Percentiles rank a stretch among this genome's conserved stretches.
Evolutionary conservation across 2,113 vertebrate genomes (phyloP).

Genomic region (Pavo muticus): DNA sequence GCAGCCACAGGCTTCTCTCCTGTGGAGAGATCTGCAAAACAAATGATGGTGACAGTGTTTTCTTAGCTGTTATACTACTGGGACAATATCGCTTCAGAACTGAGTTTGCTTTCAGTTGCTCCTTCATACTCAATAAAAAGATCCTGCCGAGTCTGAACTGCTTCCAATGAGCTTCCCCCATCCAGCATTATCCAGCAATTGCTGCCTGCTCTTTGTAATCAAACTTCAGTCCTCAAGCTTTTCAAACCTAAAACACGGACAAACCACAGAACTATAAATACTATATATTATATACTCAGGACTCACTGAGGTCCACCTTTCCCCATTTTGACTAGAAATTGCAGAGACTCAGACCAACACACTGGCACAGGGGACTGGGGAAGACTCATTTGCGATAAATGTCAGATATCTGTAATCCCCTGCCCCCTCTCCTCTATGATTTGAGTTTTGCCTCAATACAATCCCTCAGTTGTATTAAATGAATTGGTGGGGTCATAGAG

Average conservation of each 20-base stretch:
- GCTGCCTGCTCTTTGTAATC: not conserved
- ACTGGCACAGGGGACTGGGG: not conserved
- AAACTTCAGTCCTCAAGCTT: not conserved
- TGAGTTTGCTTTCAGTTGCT: not conserved
- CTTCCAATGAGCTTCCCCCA: constrained; percentile 39
- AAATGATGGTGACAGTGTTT: not conserved
- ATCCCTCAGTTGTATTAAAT: not conserved
- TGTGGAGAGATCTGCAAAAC: not conserved
- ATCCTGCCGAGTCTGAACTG: not conserved
- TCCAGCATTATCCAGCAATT: not conserved
- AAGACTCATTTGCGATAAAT: not conserved
- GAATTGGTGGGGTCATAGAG: not conserved
- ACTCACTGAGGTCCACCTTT: not conserved
- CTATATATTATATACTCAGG: not conserved
- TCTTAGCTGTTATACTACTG: not conserved
- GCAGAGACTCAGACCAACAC: not conserved
- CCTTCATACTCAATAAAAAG: not conserved
- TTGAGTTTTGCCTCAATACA: not conserved
- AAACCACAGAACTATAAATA: not conserved
- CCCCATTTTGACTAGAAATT: not conserved
- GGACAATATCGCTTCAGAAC: not conserved
- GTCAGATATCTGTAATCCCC: not conserved
- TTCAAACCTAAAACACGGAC: not conserved
- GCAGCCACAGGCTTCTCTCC: not conserved
- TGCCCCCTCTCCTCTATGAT: not conserved